Conservation (phyloP, 2,888 invertebrate genomes). For the Spodoptera exigua region DNA sequence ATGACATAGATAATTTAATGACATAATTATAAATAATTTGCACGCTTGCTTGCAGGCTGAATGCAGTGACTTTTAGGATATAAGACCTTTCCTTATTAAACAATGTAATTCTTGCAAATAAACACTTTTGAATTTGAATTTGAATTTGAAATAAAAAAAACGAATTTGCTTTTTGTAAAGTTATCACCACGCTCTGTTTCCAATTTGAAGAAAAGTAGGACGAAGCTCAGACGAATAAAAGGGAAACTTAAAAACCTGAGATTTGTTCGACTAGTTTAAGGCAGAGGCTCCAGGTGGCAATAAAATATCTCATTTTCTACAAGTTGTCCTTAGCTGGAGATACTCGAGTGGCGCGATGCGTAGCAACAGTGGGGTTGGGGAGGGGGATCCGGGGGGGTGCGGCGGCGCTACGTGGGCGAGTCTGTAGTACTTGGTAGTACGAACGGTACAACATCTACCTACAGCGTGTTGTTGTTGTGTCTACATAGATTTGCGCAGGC, state of each 20-base stretch:
- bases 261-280: constrained; percentile 51
- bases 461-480: constrained; percentile 85
- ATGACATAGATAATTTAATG: too few species aligned
- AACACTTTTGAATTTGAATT: too few species aligned
- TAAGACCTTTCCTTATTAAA: too few species aligned
- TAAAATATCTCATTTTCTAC: constrained; percentile 65
- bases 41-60: too few species aligned
- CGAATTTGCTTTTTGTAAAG: constrained; percentile 15
- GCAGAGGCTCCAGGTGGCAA: constrained; percentile 50
- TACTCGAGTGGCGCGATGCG: constrained; percentile 68
- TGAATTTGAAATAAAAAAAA: too few species aligned
- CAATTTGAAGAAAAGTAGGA: constrained; percentile 35
- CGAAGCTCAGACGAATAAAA: constrained; percentile 33
- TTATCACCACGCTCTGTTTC: constrained; percentile 24
- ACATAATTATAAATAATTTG: too few species aligned
- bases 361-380: constrained; percentile 73
- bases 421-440: constrained; percentile 89
- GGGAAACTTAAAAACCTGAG: constrained; percentile 28
- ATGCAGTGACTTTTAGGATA: too few species aligned
- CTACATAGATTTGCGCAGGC: constrained; percentile 83
- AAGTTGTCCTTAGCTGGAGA: constrained; percentile 67
- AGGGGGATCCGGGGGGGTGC: constrained; percentile 55
- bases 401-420: constrained; percentile 85
- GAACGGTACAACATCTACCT: constrained; percentile 67
- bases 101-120: too few species aligned